phyloP scores from a whole-genome alignment of 2,888 invertebrate genomes.

The Ligdia adustata region DNA sequence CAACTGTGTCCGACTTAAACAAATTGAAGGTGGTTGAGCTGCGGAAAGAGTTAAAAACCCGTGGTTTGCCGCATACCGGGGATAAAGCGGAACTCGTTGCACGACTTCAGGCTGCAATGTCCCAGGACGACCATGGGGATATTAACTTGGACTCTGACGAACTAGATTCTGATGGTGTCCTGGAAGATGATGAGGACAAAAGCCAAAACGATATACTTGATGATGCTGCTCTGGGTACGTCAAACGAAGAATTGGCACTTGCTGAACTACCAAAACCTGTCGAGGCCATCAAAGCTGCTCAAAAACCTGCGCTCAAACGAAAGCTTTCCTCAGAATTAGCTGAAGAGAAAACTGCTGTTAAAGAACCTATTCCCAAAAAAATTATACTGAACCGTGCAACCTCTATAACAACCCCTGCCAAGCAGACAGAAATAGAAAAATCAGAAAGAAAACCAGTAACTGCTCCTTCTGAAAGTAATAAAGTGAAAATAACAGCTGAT shows the following conservation, averaged over 20 bases:
- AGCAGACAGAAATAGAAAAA: constrained; percentile 43
- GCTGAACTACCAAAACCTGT: constrained; percentile 52
- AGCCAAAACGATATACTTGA: constrained; percentile 70
- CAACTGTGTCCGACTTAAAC: constrained; percentile 58
- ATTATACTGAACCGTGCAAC: constrained; percentile 84
- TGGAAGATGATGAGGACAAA: constrained; percentile 83
- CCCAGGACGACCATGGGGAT: constrained; percentile 69
- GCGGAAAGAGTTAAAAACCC: constrained; percentile 91
- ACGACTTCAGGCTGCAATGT: constrained; percentile 86
- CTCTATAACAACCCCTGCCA: constrained; percentile 54
- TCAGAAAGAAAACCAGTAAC: constrained; percentile 46
- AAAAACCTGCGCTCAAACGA: constrained; percentile 51
- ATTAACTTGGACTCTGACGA: constrained; percentile 76
- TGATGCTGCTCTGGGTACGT: constrained; percentile 64
- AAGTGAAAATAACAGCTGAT: constrained; percentile 69
- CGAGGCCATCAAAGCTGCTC: constrained; percentile 51
- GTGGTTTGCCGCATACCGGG: constrained; percentile 89
- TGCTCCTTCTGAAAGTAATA: constrained; percentile 49
- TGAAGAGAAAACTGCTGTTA: constrained; percentile 56
- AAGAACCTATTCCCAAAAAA: constrained; percentile 83
- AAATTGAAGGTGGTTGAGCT: constrained; percentile 91
- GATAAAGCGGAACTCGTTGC: constrained; percentile 93
- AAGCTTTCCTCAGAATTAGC: constrained; percentile 55
- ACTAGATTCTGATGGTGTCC: constrained; percentile 79
- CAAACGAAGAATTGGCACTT: constrained; percentile 70